A percentile compares a stretch with the other conserved stretches of the same genome.
Evolutionary conservation across 2,797 vertebrate genomes (phyloP).

Genomic region (Anabas testudineus): DNA sequence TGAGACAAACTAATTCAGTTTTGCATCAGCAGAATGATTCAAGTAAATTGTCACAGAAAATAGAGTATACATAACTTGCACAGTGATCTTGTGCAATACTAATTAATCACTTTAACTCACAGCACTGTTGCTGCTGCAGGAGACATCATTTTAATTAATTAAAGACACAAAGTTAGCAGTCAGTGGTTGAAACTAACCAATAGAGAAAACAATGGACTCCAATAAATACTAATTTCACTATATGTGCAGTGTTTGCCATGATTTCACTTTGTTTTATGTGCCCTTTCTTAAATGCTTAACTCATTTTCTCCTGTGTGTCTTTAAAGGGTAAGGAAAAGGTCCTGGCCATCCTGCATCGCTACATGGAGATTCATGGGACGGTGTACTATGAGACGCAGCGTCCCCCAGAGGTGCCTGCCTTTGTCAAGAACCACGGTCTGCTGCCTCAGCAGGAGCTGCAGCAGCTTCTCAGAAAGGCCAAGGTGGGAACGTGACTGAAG

Average conservation of each 20-base stretch:
- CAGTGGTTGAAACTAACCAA: not conserved
- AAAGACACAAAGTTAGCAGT: not conserved
- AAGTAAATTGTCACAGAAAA: slow-evolving; percentile 10
- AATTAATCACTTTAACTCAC: slow-evolving; percentile 14
- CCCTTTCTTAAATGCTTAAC: not conserved
- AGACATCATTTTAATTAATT: no score
- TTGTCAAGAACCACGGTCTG: slow-evolving; percentile 97
- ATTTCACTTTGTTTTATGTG: not conserved
- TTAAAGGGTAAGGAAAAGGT: slow-evolving; percentile 93
- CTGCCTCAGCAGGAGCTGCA: slow-evolving; percentile 95
- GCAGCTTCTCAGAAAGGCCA: slow-evolving; percentile 94
- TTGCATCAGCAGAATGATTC: slow-evolving; percentile 21
- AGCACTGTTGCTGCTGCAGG: slow-evolving; percentile 1
- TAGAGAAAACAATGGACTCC: not conserved
- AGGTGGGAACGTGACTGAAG: slow-evolving; percentile 77
- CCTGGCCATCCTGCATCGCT: slow-evolving; percentile 89
- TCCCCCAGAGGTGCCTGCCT: slow-evolving; percentile 93
- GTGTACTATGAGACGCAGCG: slow-evolving; percentile 96
- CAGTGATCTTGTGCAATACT: slow-evolving; percentile 3
- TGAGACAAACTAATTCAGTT: slow-evolving; percentile 35
- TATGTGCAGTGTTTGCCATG: slow-evolving; percentile 5
- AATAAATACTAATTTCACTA: not conserved
- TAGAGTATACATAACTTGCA: no score
- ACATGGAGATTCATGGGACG: slow-evolving; percentile 98
- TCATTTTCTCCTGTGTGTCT: not conserved